Base-by-base conservation (phyloP, 2,113 vertebrate species). In the Pleuronectes platessa region DNA sequence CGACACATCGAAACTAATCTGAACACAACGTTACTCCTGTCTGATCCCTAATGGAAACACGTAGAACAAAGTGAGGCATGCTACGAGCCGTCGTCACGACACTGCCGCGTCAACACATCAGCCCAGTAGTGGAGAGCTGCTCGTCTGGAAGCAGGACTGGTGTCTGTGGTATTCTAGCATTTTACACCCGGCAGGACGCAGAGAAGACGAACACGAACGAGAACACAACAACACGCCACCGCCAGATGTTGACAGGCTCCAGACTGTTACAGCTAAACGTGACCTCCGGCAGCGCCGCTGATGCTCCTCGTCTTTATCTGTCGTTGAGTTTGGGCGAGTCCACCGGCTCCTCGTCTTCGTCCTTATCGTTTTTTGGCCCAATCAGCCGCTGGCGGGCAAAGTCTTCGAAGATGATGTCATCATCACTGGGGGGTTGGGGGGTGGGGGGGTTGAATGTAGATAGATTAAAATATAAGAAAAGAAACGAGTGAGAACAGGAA, bases 321-420 rank as follows among this genome's bases (percentile, higher is more conserved):
- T 97, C 91, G 0, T 96, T 93, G 60, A 95, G 94, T 68, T 95
- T 93, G 0, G 96, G 96, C 0, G 96, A 96, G 81, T 96, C 94
- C 1, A 92, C 95, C 2, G 93, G 95, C 17, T 96, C 92, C 54
- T 98, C 96, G 0, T 97, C 97, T 20, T 98, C 90, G 0, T 90
- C 97, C 18, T 98, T 87, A 0, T 90, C 97, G 0, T 97, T 96
- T 61, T 97, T 97, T 51, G 95, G 93, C 2, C 95, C 96, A 10
- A 96, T 97, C 80, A 98, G 95, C 71, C 97, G 92, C 92, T 99
- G 97, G 15, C 97, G 95, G 49, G 97, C 97, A 8, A 98, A 98
- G 91, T 98, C 97, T 86, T 99, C 97, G 0, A 98, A 99, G 53
- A 99, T 96, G 77, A 98, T 97, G 94, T 99, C 97, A 3, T 99